Evolutionary conservation across 2,888 invertebrate genomes (phyloP).

Genomic region (Andrena hattorfiana): DNA sequence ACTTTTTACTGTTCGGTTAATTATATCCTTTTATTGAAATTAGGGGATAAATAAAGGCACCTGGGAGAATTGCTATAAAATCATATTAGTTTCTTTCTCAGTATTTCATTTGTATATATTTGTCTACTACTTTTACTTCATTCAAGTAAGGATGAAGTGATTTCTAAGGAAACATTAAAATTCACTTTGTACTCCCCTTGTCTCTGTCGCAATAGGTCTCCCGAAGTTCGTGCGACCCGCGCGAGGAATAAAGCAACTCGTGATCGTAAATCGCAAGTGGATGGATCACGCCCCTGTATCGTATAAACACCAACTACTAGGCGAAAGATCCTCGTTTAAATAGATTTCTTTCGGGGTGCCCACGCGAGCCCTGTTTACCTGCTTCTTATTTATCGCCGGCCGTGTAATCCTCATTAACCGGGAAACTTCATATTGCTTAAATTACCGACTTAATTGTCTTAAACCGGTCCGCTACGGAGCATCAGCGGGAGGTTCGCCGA

Average conservation of each 20-base stretch:
- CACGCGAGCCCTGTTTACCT: conserved; percentile 13
- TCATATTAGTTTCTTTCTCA: too few relatives aligned
- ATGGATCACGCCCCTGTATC: background rate
- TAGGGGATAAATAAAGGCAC: too few relatives aligned
- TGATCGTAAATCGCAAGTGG: conserved; percentile 13
- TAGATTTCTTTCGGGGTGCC: conserved; percentile 37
- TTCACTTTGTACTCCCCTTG: background rate
- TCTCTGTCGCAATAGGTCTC: background rate
- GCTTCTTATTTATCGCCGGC: conserved; percentile 40
- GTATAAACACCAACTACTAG: conserved; percentile 2
- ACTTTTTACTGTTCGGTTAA: too few relatives aligned
- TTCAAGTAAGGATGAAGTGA: too few relatives aligned
- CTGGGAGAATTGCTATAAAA: too few relatives aligned
- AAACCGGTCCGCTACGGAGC: conserved; percentile 40
- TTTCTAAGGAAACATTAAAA: too few relatives aligned
- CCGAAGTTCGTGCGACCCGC: conserved; percentile 2
- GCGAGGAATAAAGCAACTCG: background rate
- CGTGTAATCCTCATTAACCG: conserved; percentile 42
- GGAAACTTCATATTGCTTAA: conserved; percentile 60
- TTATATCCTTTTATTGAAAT: too few relatives aligned
- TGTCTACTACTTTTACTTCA: too few relatives aligned
- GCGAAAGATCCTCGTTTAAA: conserved; percentile 40
- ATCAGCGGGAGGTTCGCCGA: conserved; percentile 44
- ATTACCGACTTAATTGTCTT: conserved; percentile 57
- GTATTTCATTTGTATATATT: too few relatives aligned